Evolutionary conservation across 2,888 invertebrate genomes (phyloP).

Genomic region (Apodemia zela): DNA sequence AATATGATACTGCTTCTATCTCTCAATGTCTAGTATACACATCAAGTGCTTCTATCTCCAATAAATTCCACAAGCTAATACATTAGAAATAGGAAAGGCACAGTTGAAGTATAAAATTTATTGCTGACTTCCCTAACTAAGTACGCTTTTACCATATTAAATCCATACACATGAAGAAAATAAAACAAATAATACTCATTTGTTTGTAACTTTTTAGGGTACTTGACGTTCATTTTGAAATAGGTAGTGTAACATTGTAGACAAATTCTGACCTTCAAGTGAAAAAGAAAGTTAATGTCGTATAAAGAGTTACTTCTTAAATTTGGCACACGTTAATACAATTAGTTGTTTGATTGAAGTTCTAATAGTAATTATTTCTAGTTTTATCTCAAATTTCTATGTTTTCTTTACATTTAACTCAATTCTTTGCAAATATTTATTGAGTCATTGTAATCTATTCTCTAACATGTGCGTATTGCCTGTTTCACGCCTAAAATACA

Average conservation of each 20-base stretch:
- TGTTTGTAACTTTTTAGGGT: not conserved
- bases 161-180: conserved; percentile 37
- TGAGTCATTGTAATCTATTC: conserved; percentile 33
- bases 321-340: conserved; percentile 2
- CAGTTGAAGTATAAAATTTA: conserved; percentile 80
- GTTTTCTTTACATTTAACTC: conserved; percentile 13
- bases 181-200: conserved; percentile 21
- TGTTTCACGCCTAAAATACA: conserved; percentile 64
- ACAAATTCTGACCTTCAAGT: conserved; percentile 17
- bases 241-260: not conserved
- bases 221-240: conserved; percentile 5
- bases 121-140: conserved; percentile 78
- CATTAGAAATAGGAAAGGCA: conserved; percentile 80
- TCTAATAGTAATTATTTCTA: conserved; percentile 10
- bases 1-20: conserved; percentile 47
- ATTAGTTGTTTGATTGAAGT: not conserved
- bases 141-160: conserved; percentile 45
- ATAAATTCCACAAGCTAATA: conserved; percentile 71
- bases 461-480: conserved; percentile 70
- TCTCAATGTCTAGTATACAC: conserved; percentile 48
- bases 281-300: not conserved
- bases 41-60: conserved; percentile 54
- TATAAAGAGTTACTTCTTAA: not conserved
- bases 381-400: conserved; percentile 11
- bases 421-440: conserved; percentile 6